Conservation (phyloP, 2,113 vertebrate species). For the Corythaixoides concolor region DNA sequence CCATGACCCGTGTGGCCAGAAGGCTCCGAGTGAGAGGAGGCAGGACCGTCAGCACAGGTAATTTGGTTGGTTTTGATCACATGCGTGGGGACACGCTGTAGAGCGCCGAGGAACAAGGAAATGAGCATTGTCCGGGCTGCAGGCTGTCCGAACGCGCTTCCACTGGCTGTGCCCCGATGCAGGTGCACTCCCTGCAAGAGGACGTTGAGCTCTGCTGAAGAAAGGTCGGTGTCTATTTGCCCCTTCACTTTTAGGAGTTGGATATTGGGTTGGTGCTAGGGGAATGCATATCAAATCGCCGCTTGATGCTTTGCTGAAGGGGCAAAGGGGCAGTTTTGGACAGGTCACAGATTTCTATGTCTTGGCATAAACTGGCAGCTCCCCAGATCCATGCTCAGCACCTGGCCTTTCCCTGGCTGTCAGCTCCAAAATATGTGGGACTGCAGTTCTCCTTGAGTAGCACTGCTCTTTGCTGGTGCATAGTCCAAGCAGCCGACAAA, state of each 20-base stretch:
- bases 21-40: not conserved
- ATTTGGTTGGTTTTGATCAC: not conserved
- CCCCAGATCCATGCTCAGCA: rapidly evolving
- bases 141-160: rapidly evolving
- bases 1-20: not conserved
- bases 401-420: not conserved
- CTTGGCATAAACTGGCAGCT: not conserved
- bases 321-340: not conserved
- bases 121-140: not conserved
- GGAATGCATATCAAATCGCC: rapidly evolving
- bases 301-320: not conserved
- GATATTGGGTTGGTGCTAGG: not conserved
- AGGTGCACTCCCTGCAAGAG: not conserved
- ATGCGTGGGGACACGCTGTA: not conserved
- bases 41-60: not conserved
- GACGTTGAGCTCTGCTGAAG: not conserved
- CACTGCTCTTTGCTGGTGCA: not conserved
- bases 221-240: not conserved
- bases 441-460: not conserved
- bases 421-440: not conserved
- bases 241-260: not conserved
- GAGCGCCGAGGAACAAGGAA: not conserved
- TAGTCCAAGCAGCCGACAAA: not conserved
- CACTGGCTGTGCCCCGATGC: rapidly evolving
- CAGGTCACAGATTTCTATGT: not conserved